Evolutionary conservation across 2,797 vertebrate genomes (phyloP).

Genomic region (Crax fasciolata): DNA sequence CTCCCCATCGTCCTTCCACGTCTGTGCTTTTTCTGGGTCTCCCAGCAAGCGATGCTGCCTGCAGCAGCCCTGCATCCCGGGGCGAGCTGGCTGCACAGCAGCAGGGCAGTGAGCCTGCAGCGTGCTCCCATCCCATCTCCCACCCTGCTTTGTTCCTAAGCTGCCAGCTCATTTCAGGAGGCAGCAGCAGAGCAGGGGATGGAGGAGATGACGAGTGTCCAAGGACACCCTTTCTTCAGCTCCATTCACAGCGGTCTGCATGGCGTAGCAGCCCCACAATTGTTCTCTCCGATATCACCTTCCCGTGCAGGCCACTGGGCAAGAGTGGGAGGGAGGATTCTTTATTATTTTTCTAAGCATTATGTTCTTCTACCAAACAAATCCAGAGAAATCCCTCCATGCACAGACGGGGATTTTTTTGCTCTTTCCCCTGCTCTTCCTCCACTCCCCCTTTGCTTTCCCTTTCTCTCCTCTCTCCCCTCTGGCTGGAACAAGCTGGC

Average conservation of each 20-base stretch:
- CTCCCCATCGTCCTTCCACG: neutral
- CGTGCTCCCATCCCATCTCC: slow-evolving; percentile 71
- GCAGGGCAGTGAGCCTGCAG: slow-evolving; percentile 57
- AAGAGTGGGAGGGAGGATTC: neutral
- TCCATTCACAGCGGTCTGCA: slow-evolving; percentile 79
- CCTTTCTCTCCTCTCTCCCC: slow-evolving; percentile 74
- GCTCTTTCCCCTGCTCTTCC: slow-evolving; percentile 44
- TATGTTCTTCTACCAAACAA: slow-evolving; percentile 38
- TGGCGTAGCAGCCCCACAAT: slow-evolving; percentile 80
- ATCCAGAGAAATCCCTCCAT: slow-evolving; percentile 68
- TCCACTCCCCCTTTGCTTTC: slow-evolving; percentile 18
- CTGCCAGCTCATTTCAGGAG: slow-evolving; percentile 75
- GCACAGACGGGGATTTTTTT: slow-evolving; percentile 64
- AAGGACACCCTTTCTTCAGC: slow-evolving; percentile 85
- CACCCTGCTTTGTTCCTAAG: slow-evolving; percentile 77
- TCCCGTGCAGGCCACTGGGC: slow-evolving; percentile 70
- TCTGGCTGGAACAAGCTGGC: slow-evolving; percentile 74
- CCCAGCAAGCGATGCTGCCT: neutral
- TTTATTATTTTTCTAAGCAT: neutral
- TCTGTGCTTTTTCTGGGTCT: neutral
- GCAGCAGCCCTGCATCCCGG: neutral
- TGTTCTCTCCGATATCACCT: slow-evolving; percentile 85
- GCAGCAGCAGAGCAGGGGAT: slow-evolving; percentile 69
- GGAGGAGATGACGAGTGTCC: slow-evolving; percentile 81
- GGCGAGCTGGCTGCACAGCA: neutral